Percentiles rank a stretch among this genome's conserved stretches.
These are phyloP conservation scores for Drosophila busckii DNA, from an alignment of 1,140 invertebrate genomes.

Conservation along the genomic window DNA sequence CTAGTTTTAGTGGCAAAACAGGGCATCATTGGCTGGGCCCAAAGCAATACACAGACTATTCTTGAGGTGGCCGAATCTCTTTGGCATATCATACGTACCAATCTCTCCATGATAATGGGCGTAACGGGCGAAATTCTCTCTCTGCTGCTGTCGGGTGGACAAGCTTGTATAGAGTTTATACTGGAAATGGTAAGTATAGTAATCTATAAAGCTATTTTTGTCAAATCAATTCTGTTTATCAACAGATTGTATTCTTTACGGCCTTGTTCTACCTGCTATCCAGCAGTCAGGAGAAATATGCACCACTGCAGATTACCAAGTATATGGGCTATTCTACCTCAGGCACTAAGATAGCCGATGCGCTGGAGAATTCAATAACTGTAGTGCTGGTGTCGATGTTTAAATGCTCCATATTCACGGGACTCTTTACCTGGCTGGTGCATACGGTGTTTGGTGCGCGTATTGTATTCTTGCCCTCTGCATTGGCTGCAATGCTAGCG, in stretches of 20 bases:
- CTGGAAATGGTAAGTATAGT: constrained; percentile 89
- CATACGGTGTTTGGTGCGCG: constrained; percentile 97
- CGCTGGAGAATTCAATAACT: constrained; percentile 84
- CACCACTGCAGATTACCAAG: constrained; percentile 88
- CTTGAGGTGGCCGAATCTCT: constrained; percentile 93
- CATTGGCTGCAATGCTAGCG: constrained; percentile 93
- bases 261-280: constrained; percentile 96
- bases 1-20: constrained; percentile 79
- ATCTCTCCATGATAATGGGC: constrained; percentile 93
- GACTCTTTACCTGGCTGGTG: constrained; percentile 98
- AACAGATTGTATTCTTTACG: constrained; percentile 95
- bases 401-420: constrained; percentile 98
- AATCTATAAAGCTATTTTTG: neutral
- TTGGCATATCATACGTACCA: constrained; percentile 95
- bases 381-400: constrained; percentile 95
- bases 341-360: constrained; percentile 85
- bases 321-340: constrained; percentile 89
- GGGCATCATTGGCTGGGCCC: constrained; percentile 89
- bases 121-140: constrained; percentile 92
- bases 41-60: constrained; percentile 95
- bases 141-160: constrained; percentile 93
- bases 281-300: constrained; percentile 92
- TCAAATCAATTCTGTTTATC: neutral
- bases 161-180: constrained; percentile 95
- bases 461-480: constrained; percentile 96